Evolutionary conservation across 2,797 vertebrate genomes (phyloP).

Genomic region (Pseudomugil gertrudae): DNA sequence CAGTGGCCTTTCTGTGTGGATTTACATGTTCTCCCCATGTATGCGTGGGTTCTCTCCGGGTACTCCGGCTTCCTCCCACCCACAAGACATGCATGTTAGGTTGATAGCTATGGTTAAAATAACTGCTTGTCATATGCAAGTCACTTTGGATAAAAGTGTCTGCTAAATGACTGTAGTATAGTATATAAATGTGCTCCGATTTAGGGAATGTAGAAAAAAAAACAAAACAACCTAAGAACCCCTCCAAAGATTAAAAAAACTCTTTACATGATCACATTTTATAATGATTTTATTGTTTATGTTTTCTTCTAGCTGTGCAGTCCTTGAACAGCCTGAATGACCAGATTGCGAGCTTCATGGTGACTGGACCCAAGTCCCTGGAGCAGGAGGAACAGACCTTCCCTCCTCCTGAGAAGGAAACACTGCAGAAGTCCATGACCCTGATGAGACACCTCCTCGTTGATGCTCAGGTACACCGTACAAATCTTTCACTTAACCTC

Average conservation of each 20-base stretch:
- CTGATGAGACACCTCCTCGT: constrained; percentile 92
- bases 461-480: constrained; percentile 89
- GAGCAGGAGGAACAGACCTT: constrained; percentile 84
- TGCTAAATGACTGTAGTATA: too few relatives aligned
- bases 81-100: too few relatives aligned
- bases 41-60: too few relatives aligned
- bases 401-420: constrained; percentile 86
- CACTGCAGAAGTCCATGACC: constrained; percentile 88
- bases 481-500: neutral
- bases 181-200: too few relatives aligned
- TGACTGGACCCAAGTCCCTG: constrained; percentile 85
- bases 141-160: too few relatives aligned
- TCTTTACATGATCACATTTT: neutral
- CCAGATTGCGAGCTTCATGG: constrained; percentile 92
- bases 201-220: too few relatives aligned
- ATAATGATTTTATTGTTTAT: constrained; percentile 27
- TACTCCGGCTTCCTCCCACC: too few relatives aligned
- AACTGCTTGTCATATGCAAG: too few relatives aligned
- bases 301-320: constrained; percentile 84
- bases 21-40: too few relatives aligned
- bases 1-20: too few relatives aligned
- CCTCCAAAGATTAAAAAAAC: too few relatives aligned
- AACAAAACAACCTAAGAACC: neutral
- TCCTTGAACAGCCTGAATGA: constrained; percentile 91
- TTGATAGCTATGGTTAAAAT: too few relatives aligned